Evolutionary conservation across 2,797 vertebrate species (phyloP), one percentile per base, ranked within the genome.

Genomic region (Thamnophis elegans): DNA sequence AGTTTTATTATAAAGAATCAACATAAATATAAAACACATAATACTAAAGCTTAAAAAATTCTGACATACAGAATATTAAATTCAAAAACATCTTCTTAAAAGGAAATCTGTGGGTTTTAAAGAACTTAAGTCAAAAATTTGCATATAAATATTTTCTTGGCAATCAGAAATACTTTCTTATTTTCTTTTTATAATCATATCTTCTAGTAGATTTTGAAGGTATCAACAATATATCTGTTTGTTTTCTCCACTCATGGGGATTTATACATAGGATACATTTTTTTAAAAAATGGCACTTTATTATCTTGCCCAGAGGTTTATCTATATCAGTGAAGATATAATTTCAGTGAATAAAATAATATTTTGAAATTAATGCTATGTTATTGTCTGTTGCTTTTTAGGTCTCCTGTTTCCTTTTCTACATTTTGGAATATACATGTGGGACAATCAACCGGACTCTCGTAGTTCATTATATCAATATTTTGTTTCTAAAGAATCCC

Each of bases 51-150:
- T 89, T 91, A 32, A 73, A 90, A 90, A 91, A 56, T 56, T 59
- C 4, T 87, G 6, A 55, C 42, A 56, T 12, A 22, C 55, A 0
- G 0, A 90, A 59, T 90, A 26, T 0, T 1, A 14, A 2, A 42
- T 13, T 87, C 42, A 65, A 90, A 22, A 11, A 14, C 25, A 2
- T 18, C 62, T 47, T 54, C 78, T 85, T 89, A 92, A 28, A 2
- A 3, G 82, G 36, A 85, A 12, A 90, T 91, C 53, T 0, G 0
- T 6, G 36, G 60, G 91, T 86, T 91, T 53, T 90, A 92, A 91
- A 86, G 65, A 55, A 42, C n/a, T 89, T 89, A 91, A 93, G 58
- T 54, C 28, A 13, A 0, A 13, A 87, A 68, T 89, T 91, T 90
- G 36, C 36, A 55, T 55, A 62, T 51, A 91, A 92, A 12, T 28